Evolutionary conservation across 2,888 invertebrate genomes (phyloP).

Genomic region (Sclerodermus sp.): DNA sequence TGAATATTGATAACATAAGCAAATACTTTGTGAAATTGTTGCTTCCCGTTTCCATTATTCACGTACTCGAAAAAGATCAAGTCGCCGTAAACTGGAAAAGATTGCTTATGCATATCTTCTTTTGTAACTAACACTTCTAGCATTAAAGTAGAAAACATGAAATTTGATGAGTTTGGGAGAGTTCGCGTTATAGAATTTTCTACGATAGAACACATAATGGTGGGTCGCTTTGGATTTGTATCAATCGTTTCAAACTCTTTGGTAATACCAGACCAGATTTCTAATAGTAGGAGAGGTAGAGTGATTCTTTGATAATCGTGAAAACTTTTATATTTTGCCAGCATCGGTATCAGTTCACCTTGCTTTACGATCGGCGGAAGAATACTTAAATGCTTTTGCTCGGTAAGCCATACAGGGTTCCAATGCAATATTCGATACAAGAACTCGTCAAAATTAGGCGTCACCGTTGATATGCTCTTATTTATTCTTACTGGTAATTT

Average conservation of each 20-base stretch:
- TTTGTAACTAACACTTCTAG: constrained; percentile 38
- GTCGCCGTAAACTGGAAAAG: constrained; percentile 42
- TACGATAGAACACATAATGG: constrained; percentile 34
- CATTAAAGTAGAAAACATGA: constrained; percentile 29
- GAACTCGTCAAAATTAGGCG: constrained; percentile 51
- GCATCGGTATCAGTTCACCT: constrained; percentile 60
- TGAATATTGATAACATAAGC: constrained; percentile 36
- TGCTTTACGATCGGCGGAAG: constrained; percentile 63
- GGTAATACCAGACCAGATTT: constrained; percentile 63
- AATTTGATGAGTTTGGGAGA: constrained; percentile 14
- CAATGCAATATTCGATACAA: constrained; percentile 65
- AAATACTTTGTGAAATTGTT: constrained; percentile 33
- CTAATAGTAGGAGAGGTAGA: constrained; percentile 64
- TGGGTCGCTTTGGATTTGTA: constrained; percentile 11
- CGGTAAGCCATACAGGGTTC: constrained; percentile 70
- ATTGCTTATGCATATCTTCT: constrained; percentile 24
- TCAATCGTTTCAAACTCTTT: constrained; percentile 36
- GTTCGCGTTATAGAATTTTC: constrained; percentile 26
- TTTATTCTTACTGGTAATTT: constrained; percentile 8
- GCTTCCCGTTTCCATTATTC: constrained; percentile 10
- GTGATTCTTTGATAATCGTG: constrained; percentile 65
- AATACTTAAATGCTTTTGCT: constrained; percentile 57
- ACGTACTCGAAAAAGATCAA: constrained; percentile 42
- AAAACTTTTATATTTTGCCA: constrained; percentile 62
- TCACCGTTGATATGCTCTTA: constrained; percentile 42